These are phyloP conservation scores for Melanocharis versteri DNA, from an alignment of 2,113 vertebrate species.

Conservation along the genomic window DNA sequence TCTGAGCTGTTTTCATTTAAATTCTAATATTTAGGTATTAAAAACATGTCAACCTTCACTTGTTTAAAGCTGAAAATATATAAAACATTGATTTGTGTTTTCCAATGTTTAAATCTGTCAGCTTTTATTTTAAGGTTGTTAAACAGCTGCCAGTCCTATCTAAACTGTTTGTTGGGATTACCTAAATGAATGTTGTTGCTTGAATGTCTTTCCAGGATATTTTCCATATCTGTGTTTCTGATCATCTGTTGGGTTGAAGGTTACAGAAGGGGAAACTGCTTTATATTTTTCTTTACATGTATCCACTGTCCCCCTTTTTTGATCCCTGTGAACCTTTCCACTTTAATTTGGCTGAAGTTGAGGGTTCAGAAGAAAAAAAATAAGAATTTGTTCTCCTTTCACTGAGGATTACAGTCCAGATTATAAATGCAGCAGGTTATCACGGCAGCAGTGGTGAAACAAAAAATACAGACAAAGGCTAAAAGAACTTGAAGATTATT, in stretches of 20 bases:
- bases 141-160: not conserved
- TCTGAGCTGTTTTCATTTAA: not conserved
- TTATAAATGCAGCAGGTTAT: not conserved
- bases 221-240: not conserved
- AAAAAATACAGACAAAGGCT: not conserved
- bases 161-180: not conserved
- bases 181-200: not conserved
- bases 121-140: not conserved
- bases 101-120: not conserved
- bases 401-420: not conserved
- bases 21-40: not conserved
- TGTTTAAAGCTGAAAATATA: not conserved
- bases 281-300: not conserved
- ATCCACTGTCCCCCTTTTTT: not conserved
- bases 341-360: not conserved
- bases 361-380: not conserved
- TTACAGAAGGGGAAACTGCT: not conserved
- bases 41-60: not conserved
- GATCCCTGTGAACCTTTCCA: rapidly evolving
- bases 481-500: not conserved
- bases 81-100: not conserved
- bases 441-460: rapidly evolving
- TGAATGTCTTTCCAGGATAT: not conserved
- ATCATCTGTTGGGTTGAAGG: not conserved
- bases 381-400: not conserved